Evolutionary conservation across 1,140 invertebrate genomes (phyloP).

Genomic region (Melitaea cinxia): DNA sequence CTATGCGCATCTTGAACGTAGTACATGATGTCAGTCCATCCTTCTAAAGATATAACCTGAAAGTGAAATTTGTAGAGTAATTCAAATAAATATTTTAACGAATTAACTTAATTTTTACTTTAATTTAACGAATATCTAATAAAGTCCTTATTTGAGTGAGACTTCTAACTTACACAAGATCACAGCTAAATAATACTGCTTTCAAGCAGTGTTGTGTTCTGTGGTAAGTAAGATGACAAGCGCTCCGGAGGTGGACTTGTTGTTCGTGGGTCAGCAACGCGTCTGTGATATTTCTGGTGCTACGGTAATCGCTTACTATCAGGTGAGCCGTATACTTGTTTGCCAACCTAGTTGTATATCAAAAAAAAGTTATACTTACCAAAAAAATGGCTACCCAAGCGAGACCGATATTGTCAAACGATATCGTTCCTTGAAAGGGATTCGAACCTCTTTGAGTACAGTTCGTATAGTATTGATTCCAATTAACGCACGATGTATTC

Average conservation of each 20-base stretch:
- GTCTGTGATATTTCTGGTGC: too few relatives aligned
- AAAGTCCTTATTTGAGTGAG: too few relatives aligned
- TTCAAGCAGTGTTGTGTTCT: too few relatives aligned
- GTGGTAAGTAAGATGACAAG: background rate
- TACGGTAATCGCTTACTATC: too few relatives aligned
- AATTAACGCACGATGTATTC: conserved; percentile 94
- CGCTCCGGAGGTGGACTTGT: too few relatives aligned
- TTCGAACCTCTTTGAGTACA: conserved; percentile 96
- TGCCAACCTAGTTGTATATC: too few relatives aligned
- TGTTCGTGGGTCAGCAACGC: too few relatives aligned
- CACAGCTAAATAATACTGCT: too few relatives aligned
- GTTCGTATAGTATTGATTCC: conserved; percentile 99
- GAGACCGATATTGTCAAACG: conserved; percentile 99
- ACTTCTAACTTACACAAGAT: too few relatives aligned
- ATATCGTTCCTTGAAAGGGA: conserved; percentile 99
- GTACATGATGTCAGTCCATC: conserved; percentile 99
- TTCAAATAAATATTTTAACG: conserved; percentile 13
- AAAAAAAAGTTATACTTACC: conserved; percentile 86
- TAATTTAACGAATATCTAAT: too few relatives aligned
- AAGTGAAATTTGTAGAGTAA: conserved; percentile 50
- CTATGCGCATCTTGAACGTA: conserved; percentile 99
- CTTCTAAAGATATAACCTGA: conserved; percentile 92
- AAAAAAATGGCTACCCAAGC: conserved; percentile 99
- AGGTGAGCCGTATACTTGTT: too few relatives aligned
- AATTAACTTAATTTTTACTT: too few relatives aligned